These are phyloP conservation scores for Trogon melanurus DNA, from an alignment of 2,113 vertebrate species.

Conservation along the genomic window DNA sequence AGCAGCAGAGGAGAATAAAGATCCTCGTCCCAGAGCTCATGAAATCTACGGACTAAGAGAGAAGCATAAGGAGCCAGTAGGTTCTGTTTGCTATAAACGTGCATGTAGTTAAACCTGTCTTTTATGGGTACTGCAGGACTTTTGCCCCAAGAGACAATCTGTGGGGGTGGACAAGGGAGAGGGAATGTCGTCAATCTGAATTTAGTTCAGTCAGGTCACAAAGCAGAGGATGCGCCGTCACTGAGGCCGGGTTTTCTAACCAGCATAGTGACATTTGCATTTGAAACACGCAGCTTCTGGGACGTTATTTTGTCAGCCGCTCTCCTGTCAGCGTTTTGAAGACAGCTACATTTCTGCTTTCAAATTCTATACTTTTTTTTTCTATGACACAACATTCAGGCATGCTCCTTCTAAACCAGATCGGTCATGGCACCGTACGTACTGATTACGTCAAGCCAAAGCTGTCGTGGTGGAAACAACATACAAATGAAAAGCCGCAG, in stretches of 20 bases:
- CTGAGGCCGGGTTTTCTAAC: neutral
- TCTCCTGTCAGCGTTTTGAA: neutral
- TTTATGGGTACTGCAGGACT: neutral
- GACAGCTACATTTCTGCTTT: neutral
- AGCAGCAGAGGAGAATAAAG: neutral
- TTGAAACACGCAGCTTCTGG: neutral
- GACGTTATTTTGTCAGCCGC: neutral
- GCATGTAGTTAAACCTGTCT: neutral
- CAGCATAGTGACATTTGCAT: neutral
- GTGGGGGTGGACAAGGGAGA: neutral
- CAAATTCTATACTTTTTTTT: neutral
- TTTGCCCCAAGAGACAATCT: neutral
- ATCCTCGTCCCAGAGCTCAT: neutral
- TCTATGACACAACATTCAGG: constrained; percentile 21
- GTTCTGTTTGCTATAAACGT: neutral
- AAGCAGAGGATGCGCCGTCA: neutral
- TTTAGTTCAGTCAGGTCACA: neutral
- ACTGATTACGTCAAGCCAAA: neutral
- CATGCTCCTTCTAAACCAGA: neutral
- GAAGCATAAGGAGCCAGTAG: neutral
- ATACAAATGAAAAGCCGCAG: neutral
- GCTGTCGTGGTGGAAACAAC: neutral
- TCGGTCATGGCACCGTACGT: neutral
- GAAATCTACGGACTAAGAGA: neutral
- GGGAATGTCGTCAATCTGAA: neutral